These are phyloP conservation scores for Hypothenemus hampei DNA, from an alignment of 1,140 invertebrate species.

Conservation along the genomic window DNA sequence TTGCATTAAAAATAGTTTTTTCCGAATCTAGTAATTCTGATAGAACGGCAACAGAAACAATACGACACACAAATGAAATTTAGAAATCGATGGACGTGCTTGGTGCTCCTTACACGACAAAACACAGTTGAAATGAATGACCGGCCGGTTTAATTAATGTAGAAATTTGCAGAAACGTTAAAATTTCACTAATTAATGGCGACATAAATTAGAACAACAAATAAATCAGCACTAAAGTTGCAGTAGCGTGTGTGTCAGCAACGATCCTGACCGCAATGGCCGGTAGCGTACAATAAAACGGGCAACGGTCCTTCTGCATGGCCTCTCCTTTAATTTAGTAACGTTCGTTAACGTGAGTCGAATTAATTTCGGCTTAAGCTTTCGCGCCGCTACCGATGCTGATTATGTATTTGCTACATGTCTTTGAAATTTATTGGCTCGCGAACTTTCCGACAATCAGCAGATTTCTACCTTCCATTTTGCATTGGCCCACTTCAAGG, in stretches of 20 bases:
- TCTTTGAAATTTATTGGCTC: constrained; percentile 36
- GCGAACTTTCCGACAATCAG: constrained; percentile 29
- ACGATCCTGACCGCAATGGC: constrained; percentile 34
- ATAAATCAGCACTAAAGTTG: constrained; percentile 27
- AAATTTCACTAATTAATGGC: constrained; percentile 26
- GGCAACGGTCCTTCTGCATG: constrained; percentile 28
- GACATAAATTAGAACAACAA: constrained; percentile 26
- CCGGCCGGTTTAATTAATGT: constrained; percentile 17
- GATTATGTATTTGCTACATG: constrained; percentile 43
- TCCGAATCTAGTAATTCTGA: too few relatives aligned
- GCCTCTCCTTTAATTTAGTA: constrained; percentile 39
- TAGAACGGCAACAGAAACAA: too few relatives aligned
- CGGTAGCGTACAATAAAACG: constrained; percentile 30
- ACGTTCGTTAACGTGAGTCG: constrained; percentile 43
- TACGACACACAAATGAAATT: too few relatives aligned
- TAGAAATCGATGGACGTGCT: too few relatives aligned
- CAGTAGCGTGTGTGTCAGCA: constrained; percentile 33
- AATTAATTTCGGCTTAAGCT: constrained; percentile 38
- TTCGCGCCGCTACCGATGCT: constrained; percentile 31
- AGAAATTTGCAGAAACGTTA: constrained; percentile 21
- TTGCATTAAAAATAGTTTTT: too few relatives aligned
- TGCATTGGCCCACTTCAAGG: not conserved
- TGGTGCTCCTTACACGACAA: too few relatives aligned
- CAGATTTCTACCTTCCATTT: constrained; percentile 19
- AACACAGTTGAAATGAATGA: too few relatives aligned